phyloP scores from a whole-genome alignment of 2,888 invertebrate species.

The Tachina lurida region DNA sequence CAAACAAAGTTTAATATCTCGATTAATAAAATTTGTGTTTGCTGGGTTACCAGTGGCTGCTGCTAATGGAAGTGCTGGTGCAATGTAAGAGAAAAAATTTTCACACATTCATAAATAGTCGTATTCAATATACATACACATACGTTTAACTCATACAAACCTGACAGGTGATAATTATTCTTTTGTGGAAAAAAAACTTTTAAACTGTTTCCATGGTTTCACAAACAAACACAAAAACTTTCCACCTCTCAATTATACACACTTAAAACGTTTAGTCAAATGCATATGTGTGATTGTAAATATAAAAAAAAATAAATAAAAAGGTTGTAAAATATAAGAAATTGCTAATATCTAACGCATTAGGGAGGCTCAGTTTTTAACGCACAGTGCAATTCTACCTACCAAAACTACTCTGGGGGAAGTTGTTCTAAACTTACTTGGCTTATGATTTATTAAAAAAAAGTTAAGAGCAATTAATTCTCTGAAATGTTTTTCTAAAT shows the following conservation, averaged over 20 bases:
- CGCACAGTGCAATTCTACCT: too few species aligned
- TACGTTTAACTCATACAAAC: constrained; percentile 13
- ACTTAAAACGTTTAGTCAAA: constrained; percentile 7
- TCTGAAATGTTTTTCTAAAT: too few species aligned
- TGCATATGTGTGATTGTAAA: background rate
- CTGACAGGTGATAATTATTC: constrained; percentile 73
- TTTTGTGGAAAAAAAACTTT: constrained; percentile 53
- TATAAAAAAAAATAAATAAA: background rate
- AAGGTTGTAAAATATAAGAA: background rate
- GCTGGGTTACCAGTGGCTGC: background rate
- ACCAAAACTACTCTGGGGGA: too few species aligned
- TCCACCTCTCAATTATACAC: background rate
- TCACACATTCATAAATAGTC: background rate
- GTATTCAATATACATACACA: background rate
- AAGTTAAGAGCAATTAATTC: too few species aligned
- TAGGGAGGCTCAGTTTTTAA: background rate
- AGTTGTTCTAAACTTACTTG: too few species aligned
- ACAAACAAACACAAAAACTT: constrained; percentile 20
- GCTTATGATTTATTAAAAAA: too few species aligned
- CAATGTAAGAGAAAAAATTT: constrained; percentile 9
- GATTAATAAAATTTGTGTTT: background rate
- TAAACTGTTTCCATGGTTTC: constrained; percentile 49
- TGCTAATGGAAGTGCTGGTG: background rate
- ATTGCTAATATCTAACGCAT: constrained; percentile 26
- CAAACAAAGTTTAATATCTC: background rate